Percentiles rank a stretch among this genome's conserved stretches.
Evolutionary conservation across 2,797 vertebrate genomes (phyloP).

Genomic region (Buceros bicornis): DNA sequence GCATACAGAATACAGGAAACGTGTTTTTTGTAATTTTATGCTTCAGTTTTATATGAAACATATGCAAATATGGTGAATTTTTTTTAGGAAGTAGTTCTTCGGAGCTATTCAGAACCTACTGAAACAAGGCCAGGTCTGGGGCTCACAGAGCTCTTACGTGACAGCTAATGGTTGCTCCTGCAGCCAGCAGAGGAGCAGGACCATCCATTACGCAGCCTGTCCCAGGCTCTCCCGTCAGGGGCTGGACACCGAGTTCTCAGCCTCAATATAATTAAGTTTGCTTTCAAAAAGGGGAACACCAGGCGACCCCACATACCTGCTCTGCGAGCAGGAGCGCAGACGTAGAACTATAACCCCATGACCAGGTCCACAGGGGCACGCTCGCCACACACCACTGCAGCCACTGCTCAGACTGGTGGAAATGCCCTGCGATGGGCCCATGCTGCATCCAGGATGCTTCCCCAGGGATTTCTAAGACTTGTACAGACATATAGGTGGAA

Average conservation of each 20-base stretch:
- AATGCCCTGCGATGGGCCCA: not conserved
- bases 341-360: not conserved
- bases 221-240: not conserved
- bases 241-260: not conserved
- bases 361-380: not conserved
- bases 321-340: accelerated
- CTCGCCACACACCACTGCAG: not conserved
- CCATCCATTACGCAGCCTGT: not conserved
- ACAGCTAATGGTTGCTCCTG: not conserved
- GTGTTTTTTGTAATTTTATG: not conserved
- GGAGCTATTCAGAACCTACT: not conserved
- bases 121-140: not conserved
- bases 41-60: not conserved
- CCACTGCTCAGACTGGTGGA: not conserved
- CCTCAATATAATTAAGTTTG: not conserved
- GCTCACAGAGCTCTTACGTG: not conserved
- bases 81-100: not conserved
- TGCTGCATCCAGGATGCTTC: not conserved
- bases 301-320: not conserved
- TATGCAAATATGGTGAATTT: not conserved
- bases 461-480: not conserved
- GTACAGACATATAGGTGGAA: not conserved
- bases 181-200: not conserved
- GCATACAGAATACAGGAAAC: not conserved
- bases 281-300: not conserved